Percentiles rank a stretch among this genome's conserved stretches.
phyloP scores from a whole-genome alignment of 2,797 vertebrate species.

The Adrianichthys oophorus region DNA sequence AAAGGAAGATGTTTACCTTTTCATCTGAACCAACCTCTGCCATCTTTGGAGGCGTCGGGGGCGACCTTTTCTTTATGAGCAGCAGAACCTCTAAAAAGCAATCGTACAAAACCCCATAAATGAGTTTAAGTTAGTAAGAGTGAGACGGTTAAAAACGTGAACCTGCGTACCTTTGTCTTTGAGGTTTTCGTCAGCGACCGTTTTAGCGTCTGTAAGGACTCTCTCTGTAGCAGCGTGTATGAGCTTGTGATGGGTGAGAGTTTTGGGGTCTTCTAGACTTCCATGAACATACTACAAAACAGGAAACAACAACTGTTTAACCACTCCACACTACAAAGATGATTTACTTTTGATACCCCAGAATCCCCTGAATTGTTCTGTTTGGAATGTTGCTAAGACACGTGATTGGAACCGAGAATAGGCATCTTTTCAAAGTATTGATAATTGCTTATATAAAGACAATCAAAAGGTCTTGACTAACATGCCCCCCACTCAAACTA shows the following conservation, averaged over 20 bases:
- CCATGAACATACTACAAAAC: slow-evolving; percentile 85
- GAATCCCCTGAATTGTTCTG: no score
- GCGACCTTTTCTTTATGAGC: slow-evolving; percentile 90
- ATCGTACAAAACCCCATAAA: neutral
- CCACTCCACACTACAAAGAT: no score
- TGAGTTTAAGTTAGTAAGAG: no score
- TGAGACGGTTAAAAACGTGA: neutral
- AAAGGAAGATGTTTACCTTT: slow-evolving; percentile 77
- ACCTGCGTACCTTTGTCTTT: slow-evolving; percentile 87
- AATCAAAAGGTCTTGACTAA: no score
- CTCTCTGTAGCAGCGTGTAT: slow-evolving; percentile 92
- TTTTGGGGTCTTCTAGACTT: slow-evolving; percentile 94
- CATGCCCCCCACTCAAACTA: no score
- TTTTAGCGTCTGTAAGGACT: slow-evolving; percentile 89
- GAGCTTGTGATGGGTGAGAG: slow-evolving; percentile 90
- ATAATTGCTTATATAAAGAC: no score
- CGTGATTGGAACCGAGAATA: no score
- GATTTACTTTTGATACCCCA: no score
- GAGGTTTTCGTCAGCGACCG: slow-evolving; percentile 88
- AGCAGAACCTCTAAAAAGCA: slow-evolving; percentile 85
- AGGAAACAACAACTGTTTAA: neutral
- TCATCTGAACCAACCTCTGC: slow-evolving; percentile 90
- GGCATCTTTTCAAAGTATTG: no score
- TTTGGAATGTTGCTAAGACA: no score
- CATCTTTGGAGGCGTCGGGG: slow-evolving; percentile 86